Conservation (phyloP, 2,113 vertebrate species). For the Ophthalmolycus amberensis region DNA sequence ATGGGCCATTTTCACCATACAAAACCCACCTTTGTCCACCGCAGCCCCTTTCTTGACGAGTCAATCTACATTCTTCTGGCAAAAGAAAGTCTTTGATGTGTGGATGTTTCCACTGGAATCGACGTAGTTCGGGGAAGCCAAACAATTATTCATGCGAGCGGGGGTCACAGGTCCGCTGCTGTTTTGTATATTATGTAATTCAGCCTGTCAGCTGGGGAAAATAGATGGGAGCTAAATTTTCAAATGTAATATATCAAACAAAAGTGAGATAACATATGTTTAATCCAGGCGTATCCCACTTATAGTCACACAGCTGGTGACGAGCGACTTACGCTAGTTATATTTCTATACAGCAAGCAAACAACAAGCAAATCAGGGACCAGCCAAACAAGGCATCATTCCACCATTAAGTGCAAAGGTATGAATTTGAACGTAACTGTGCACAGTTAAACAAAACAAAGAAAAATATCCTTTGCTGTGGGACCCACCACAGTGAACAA, state of each 20-base stretch:
- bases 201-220: constrained; percentile 44
- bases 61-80: constrained; percentile 47
- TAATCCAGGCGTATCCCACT: constrained; percentile 3
- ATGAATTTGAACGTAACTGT: constrained; percentile 15
- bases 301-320: constrained; percentile 22
- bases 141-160: constrained; percentile 32
- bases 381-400: neutral
- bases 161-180: constrained; percentile 52
- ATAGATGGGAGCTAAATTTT: constrained; percentile 36
- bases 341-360: neutral
- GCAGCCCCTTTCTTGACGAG: constrained; percentile 37
- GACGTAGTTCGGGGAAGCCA: constrained; percentile 34
- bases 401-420: neutral
- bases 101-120: constrained; percentile 72
- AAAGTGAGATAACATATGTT: constrained; percentile 59
- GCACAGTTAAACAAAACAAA: neutral
- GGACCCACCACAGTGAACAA: constrained; percentile 41
- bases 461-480: neutral
- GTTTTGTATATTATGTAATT: constrained; percentile 70
- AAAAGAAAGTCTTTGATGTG: constrained; percentile 65
- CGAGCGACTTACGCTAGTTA: neutral
- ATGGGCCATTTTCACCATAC: constrained; percentile 70
- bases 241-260: constrained; percentile 49
- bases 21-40: constrained; percentile 76
- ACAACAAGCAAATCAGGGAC: neutral